These are phyloP conservation scores for Neogobius melanostomus DNA, from an alignment of 2,113 vertebrate species.

Conservation along the genomic window DNA sequence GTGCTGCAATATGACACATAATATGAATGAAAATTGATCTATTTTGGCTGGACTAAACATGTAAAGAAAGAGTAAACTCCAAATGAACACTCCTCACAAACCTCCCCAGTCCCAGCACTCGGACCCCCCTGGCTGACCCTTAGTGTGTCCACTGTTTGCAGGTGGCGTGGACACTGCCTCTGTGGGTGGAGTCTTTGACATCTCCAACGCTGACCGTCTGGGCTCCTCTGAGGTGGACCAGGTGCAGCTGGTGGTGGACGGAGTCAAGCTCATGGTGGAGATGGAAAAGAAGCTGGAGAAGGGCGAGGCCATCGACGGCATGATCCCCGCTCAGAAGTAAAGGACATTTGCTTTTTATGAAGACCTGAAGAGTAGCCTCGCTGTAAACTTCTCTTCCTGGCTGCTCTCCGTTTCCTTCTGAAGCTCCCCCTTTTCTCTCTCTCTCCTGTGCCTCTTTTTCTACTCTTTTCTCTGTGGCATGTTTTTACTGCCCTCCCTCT, in stretches of 20 bases:
- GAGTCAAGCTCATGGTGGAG: constrained; percentile 96
- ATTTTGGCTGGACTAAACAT: too few relatives aligned
- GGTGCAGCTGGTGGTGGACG: constrained; percentile 96
- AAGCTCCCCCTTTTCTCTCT: constrained; percentile 55
- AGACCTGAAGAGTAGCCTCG: constrained; percentile 58
- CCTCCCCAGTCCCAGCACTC: too few relatives aligned
- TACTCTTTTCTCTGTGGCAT: constrained; percentile 20
- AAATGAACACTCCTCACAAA: too few relatives aligned
- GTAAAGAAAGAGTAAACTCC: too few relatives aligned
- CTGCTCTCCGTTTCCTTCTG: constrained; percentile 47
- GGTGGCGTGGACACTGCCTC: constrained; percentile 95
- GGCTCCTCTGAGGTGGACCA: constrained; percentile 93
- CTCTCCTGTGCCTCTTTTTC: constrained; percentile 20
- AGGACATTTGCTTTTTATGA: constrained; percentile 65
- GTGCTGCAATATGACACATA: too few relatives aligned
- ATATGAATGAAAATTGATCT: too few relatives aligned
- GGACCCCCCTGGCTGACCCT: too few relatives aligned
- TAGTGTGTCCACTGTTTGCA: constrained; percentile 41
- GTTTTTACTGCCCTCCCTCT: constrained; percentile 48
- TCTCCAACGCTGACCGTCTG: constrained; percentile 95
- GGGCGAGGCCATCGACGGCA: constrained; percentile 88
- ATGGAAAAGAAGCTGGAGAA: constrained; percentile 99
- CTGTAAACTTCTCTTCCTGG: constrained; percentile 59
- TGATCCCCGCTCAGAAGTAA: constrained; percentile 97
- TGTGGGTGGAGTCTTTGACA: constrained; percentile 89